Evolutionary conservation across 2,888 invertebrate genomes (phyloP).

Genomic region (Lacanobia wlatinum): DNA sequence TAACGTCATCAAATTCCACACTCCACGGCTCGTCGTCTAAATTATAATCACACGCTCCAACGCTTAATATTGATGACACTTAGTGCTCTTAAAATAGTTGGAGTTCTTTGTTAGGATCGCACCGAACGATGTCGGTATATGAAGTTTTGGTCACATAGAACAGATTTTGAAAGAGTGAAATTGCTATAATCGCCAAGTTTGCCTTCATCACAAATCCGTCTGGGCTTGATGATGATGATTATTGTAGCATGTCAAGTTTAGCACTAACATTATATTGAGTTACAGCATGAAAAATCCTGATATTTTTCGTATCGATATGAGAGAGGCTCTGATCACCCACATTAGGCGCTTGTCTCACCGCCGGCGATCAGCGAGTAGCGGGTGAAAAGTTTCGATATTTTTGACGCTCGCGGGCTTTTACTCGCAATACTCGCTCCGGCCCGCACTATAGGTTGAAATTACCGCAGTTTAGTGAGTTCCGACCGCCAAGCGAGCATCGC

Average conservation of each 20-base stretch:
- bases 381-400: too few relatives aligned
- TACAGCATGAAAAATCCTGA: not conserved
- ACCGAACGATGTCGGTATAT: not conserved
- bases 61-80: constrained; percentile 54
- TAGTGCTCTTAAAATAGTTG: constrained; percentile 43
- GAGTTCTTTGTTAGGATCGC: constrained; percentile 9
- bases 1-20: constrained; percentile 32
- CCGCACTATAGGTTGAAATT: too few relatives aligned
- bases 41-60: constrained; percentile 59
- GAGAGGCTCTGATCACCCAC: too few relatives aligned
- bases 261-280: not conserved
- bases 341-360: too few relatives aligned
- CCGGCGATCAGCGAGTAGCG: too few relatives aligned
- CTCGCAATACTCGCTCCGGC: too few relatives aligned
- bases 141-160: not conserved
- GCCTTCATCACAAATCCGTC: too few relatives aligned
- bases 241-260: not conserved
- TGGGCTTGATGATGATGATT: not conserved
- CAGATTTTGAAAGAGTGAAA: not conserved
- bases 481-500: too few relatives aligned
- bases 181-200: not conserved
- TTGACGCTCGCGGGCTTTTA: too few relatives aligned
- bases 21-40: constrained; percentile 33
- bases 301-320: too few relatives aligned
- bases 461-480: too few relatives aligned